phyloP scores from a whole-genome alignment of 2,797 vertebrate species.

The Tinamus major region DNA sequence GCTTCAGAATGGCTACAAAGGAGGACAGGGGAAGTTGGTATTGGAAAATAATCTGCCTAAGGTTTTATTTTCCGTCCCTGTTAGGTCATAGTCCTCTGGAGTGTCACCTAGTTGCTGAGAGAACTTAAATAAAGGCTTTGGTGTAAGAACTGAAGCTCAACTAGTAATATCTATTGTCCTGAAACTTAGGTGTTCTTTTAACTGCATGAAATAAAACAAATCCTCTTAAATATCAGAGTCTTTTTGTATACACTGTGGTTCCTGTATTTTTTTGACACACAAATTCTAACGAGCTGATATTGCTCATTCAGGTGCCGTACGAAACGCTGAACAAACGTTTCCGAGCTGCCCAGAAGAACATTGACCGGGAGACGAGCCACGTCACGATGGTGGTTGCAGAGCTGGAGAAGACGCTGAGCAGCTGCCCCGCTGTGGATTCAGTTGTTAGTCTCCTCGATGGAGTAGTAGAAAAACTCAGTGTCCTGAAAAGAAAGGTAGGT shows the following conservation, averaged over 20 bases:
- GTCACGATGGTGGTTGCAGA: conserved; percentile 99
- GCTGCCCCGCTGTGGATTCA: conserved; percentile 95
- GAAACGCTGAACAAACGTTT: conserved; percentile 99
- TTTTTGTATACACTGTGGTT: background rate
- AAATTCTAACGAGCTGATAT: background rate
- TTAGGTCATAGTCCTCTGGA: background rate
- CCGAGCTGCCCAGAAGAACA: conserved; percentile 97
- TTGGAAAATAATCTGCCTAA: background rate
- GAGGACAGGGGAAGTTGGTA: background rate
- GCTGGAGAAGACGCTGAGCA: conserved; percentile 96
- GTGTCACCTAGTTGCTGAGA: background rate
- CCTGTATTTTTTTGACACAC: background rate
- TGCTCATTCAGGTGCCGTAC: conserved; percentile 89
- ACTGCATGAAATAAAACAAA: background rate
- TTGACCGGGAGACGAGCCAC: conserved; percentile 97
- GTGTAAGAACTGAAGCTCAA: background rate
- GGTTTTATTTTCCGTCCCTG: background rate
- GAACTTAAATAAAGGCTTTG: background rate
- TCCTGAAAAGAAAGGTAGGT: conserved; percentile 94
- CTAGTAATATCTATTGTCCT: background rate
- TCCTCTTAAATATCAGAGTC: background rate
- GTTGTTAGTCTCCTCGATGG: conserved; percentile 97
- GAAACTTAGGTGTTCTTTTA: background rate
- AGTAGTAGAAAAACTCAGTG: conserved; percentile 97
- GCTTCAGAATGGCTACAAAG: background rate